Evolutionary conservation across 1,140 invertebrate genomes (phyloP), one percentile per base, ranked within the genome.

Genomic region (Thalassaphorura encarpata): DNA sequence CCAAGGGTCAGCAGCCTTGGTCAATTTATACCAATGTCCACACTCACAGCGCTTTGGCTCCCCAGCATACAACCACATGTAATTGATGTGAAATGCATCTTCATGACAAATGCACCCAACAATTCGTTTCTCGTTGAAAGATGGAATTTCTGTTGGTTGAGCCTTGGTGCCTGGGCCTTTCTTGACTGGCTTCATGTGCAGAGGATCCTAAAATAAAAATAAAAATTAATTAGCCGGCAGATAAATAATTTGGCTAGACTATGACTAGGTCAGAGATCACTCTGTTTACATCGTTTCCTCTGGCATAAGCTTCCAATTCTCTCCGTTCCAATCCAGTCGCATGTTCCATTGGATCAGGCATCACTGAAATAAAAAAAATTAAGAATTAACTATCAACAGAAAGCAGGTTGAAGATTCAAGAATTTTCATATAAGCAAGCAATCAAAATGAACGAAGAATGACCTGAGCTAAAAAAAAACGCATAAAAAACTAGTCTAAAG

Each of bases 41-140:
- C 94, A 97, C 69, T 85, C 85, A 69, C 95, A 98, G 59, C 95
- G 83, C 66, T 87, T 87, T 33, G 89, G 82, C 62, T 83, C 79
- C 18, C 87, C 92, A 70, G 85, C 78, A 70, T 95, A 82, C 62
- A 98, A 71, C 85, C 89, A 92, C 84, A 97, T 93, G 87, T 89
- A 98, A 67, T 83, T 86, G 61, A 97, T 80, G 58, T 78, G 75
- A 53, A 83, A 82, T 19, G 87, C 78, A 69, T 97, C 93, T 72
- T 93, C 89, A 73, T 97, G 89, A 74, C 95, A 99, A 69, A 97
- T 80, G 73, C 95, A 99, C 51, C 94, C 95, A 67, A 99, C 80
- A 62, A 97, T 78, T 66, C 94, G 80, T 59, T 84, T 83, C 60
- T 91, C 83, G 66, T 86, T 89, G 60, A 84, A 83, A 45, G 92